phyloP scores from a whole-genome alignment of 2,888 invertebrate species.

The Steinernema scapterisci region DNA sequence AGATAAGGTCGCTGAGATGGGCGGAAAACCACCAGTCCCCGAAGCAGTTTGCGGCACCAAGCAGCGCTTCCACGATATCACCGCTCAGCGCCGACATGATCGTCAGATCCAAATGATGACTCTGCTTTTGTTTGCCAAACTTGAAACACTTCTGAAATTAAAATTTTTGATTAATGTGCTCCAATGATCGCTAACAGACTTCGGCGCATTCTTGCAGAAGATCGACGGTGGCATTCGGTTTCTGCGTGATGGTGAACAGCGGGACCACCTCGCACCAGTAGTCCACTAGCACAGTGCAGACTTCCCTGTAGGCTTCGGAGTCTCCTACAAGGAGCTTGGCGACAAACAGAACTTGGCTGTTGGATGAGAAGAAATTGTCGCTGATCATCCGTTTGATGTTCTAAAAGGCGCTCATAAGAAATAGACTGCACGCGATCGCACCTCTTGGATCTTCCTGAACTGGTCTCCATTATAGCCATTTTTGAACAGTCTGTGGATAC shows the following conservation, averaged over 20 bases:
- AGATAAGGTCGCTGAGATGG: conserved; percentile 9
- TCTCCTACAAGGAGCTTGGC: not conserved
- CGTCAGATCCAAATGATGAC: not conserved
- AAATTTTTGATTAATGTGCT: not conserved
- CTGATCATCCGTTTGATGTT: not conserved
- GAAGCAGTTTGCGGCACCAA: not conserved
- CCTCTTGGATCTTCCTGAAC: conserved; percentile 2
- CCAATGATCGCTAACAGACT: not conserved
- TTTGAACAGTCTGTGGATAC: not conserved
- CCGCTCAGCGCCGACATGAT: not conserved
- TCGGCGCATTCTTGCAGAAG: not conserved
- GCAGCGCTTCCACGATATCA: conserved; percentile 14
- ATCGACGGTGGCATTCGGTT: not conserved
- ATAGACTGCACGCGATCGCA: not conserved
- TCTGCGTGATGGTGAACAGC: conserved; percentile 5
- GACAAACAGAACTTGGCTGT: not conserved
- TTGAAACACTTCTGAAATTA: not conserved
- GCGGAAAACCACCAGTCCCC: conserved; percentile 26
- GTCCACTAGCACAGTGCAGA: not conserved
- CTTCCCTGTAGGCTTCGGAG: not conserved
- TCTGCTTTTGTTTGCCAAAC: not conserved
- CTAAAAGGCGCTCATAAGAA: not conserved
- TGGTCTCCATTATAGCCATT: not conserved
- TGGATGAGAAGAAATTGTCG: not conserved
- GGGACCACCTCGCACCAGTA: conserved; percentile 24